Evolutionary conservation across 2,113 vertebrate genomes (phyloP).

Genomic region (Isichthys henryi): DNA sequence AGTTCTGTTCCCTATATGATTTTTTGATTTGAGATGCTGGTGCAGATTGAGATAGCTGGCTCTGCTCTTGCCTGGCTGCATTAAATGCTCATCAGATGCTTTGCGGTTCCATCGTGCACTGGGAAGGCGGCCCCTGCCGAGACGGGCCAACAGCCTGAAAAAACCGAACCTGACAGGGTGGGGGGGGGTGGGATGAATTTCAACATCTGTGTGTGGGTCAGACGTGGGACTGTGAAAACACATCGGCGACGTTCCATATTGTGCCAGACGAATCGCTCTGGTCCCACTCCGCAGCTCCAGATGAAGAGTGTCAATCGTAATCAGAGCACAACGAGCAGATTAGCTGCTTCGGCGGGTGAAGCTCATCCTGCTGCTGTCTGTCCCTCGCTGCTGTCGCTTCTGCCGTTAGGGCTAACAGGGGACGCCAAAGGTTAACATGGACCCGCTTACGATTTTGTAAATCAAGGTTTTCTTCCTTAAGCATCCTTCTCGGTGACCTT

Average conservation of each 20-base stretch:
- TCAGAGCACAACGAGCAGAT: not conserved
- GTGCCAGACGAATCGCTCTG: not conserved
- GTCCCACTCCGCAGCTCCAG: not conserved
- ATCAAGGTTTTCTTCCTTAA: not conserved
- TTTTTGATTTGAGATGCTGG: not conserved
- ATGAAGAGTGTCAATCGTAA: slow-evolving; percentile 5
- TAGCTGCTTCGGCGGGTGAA: not conserved
- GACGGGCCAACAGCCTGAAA: not conserved
- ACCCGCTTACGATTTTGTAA: not conserved
- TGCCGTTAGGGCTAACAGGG: not conserved
- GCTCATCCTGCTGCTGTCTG: not conserved
- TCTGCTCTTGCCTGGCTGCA: not conserved
- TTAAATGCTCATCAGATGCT: not conserved
- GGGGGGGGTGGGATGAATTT: not conserved
- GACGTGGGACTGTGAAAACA: not conserved
- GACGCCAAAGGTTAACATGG: not conserved
- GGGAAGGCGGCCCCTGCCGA: not conserved
- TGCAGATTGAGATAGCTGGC: not conserved
- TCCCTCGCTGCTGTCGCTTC: not conserved
- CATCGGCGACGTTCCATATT: not conserved
- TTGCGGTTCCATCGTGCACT: not conserved
- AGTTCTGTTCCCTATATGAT: not conserved
- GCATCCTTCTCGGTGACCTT: not conserved
- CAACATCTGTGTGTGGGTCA: not conserved
- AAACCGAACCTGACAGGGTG: not conserved